A percentile compares a stretch with the other conserved stretches of the same genome.
Conservation (phyloP, 1,140 invertebrate species). For the Plectus sambesii region DNA sequence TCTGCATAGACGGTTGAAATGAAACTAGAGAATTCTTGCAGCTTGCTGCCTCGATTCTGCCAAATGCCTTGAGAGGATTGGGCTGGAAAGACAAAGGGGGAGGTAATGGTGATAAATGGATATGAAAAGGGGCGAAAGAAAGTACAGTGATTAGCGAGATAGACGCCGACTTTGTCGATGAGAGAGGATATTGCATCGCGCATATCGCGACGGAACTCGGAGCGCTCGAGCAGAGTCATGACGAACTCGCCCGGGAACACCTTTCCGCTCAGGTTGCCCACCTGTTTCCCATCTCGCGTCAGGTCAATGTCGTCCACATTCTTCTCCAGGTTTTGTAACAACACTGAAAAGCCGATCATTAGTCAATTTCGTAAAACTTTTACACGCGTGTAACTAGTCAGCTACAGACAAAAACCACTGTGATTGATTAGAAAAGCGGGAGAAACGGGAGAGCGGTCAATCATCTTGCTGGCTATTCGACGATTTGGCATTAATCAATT, state of each 20-base stretch:
- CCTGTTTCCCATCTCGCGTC: conserved; percentile 47
- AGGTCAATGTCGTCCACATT: conserved; percentile 61
- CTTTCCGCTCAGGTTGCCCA: conserved; percentile 50
- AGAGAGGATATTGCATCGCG: conserved; percentile 53
- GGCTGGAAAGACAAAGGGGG: conserved; percentile 17
- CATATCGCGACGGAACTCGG: conserved; percentile 54
- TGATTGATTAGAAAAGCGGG: too few relatives aligned
- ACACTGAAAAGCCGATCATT: conserved; percentile 64
- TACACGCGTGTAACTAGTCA: too few relatives aligned
- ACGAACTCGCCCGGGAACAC: conserved; percentile 64
- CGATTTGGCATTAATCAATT: too few relatives aligned
- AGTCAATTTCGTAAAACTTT: conserved; percentile 62
- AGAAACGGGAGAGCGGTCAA: conserved; percentile 29
- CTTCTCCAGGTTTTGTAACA: conserved; percentile 67
- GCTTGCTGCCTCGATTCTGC: conserved; percentile 18
- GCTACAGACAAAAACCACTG: too few relatives aligned
- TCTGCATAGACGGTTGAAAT: conserved; percentile 20
- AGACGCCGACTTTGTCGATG: conserved; percentile 67
- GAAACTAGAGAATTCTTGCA: conserved; percentile 26
- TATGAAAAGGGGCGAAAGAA: too few relatives aligned
- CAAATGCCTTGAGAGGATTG: conserved; percentile 22
- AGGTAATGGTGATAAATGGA: too few relatives aligned
- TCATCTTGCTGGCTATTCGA: too few relatives aligned
- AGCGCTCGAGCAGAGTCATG: conserved; percentile 58
- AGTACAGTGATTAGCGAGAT: conserved; percentile 58